Conservation (phyloP, 2,113 vertebrate species). For the Rattus norvegicus region GRCr8 NC_086024.1:144549001-144549500, state of each 20-base stretch:
- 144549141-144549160: background rate
- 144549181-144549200: constrained; percentile 7
- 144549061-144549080: background rate
- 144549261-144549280: background rate
- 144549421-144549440: background rate
- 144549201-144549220: background rate
- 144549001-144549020: background rate
- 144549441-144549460: background rate
- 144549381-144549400: background rate
- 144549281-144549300: background rate
- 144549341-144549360: background rate
- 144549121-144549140: background rate
- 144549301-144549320: background rate
- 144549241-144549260: background rate
- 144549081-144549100: background rate
- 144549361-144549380: background rate
- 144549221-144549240: background rate
- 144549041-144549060: fast-evolving
- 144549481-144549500: background rate
- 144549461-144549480: background rate
- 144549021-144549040: background rate
- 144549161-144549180: background rate
- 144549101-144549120: background rate
- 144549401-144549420: background rate
- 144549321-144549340: background rate